A percentile compares a stretch with the other conserved stretches of the same genome.
phyloP scores from a whole-genome alignment of 2,888 invertebrate species.

The Drosophila gaucha region DNA sequence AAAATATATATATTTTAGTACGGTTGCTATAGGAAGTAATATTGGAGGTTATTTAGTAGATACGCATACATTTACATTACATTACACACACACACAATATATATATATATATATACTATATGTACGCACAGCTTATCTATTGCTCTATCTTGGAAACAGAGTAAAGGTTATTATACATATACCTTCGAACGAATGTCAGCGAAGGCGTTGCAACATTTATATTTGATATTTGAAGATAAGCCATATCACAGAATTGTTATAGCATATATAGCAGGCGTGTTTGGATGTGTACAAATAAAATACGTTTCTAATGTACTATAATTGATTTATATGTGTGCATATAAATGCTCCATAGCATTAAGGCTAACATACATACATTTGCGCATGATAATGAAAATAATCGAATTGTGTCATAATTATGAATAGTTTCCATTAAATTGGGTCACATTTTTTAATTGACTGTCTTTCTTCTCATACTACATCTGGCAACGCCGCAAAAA shows the following conservation, averaged over 20 bases:
- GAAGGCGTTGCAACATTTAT: neutral
- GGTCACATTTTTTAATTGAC: neutral
- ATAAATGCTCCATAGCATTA: too few relatives aligned
- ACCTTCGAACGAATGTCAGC: neutral
- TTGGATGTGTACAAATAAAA: neutral
- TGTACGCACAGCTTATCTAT: neutral
- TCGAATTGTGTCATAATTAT: slow-evolving; percentile 1
- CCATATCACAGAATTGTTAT: neutral
- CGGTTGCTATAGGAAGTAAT: too few relatives aligned
- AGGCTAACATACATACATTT: neutral
- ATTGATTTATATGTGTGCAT: neutral
- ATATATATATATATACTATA: neutral
- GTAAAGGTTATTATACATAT: neutral
- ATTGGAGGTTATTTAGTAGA: neutral
- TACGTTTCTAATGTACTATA: too few relatives aligned
- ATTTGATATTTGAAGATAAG: neutral
- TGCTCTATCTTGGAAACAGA: neutral
- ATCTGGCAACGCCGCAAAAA: slow-evolving; percentile 1
- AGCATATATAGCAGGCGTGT: neutral
- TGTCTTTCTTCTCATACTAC: neutral
- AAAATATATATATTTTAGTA: too few relatives aligned
- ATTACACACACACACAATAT: neutral
- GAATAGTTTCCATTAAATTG: neutral
- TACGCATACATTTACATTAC: neutral
- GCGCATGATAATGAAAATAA: neutral